Evolutionary conservation across 2,888 invertebrate genomes (phyloP), one percentile per base, ranked within the genome.

Genomic region (Oscheius sp.): DNA sequence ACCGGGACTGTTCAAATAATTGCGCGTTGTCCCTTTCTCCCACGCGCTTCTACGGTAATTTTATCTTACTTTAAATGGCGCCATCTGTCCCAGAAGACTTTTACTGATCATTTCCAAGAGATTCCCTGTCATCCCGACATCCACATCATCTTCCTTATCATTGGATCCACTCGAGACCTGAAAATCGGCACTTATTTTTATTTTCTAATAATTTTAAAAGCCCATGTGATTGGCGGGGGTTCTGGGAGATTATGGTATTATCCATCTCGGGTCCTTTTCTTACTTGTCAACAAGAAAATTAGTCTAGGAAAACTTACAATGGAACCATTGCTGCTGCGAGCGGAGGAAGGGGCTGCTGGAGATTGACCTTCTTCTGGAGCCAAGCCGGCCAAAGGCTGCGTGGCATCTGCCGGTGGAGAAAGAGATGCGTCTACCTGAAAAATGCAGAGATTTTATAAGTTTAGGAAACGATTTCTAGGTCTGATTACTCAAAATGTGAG

Each of bases 291-390:
- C 35, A 35, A 35, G 27, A 66, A 45, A n/a, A 13, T 3, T 12
- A 45, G 43, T 45, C 25, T 13, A 25, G 9, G 13, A 49, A 16
- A 49, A 69, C 64, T 55, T 35, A 69, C 73, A 13, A 64, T 52
- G 16, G 63, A 63, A 16, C 69, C 74, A 29, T 74, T 74, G 29
- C 63, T 69, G 13, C 49, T 75, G 55, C 74, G 69, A 66, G 81
- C 81, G 1, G 81, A 81, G 13, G 76, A 77, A 0, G 81, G 81
- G 0, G 76, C 81, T 13, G 79, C 81, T 2, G 81, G 81, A 1
- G 76, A 76, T 25, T 79, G 79, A 9, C 81, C 81, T 46, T 81
- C 81, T 66, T 74, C 75, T 0, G 75, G 69, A 12, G 78, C 78
- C 59, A 79, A 78, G 16, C 77, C 78, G 21, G 66, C 43, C 46